Evolutionary conservation across 2,113 vertebrate genomes (phyloP), one percentile per base, ranked within the genome.

Genomic region (Melospiza georgiana): DNA sequence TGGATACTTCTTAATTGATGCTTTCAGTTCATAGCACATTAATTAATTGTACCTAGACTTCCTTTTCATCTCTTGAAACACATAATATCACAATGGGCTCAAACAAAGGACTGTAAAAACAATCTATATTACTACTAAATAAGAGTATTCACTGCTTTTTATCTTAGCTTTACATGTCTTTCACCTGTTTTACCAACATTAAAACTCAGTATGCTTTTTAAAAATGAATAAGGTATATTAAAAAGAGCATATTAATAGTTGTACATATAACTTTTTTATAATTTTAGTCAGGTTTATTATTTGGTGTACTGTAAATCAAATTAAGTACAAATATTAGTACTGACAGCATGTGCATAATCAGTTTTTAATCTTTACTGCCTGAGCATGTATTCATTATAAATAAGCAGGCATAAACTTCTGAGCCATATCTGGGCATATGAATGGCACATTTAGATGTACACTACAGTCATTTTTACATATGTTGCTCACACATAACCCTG

Each of bases 1-100:
- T 54, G 14, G 35, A 91, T 85, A 81, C 54, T 79, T 97, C 97
- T 95, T 98, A 98, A 98, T 96, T 98, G 97, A 96, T 98, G 96
- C 95, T 96, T 97, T 98, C 97, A 96, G 96, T 98, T 98, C 96
- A 90, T 67, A 93, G 94, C 97, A 23, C 48, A 48, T 48, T 48
- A 98, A 98, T 98, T 98, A 98, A 98, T 98, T 98, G 97, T 97
- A 98, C 95, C 95, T 82, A 93, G 95, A 95, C 55, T 96, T 94
- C 91, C 91, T 97, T 97, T 96, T 96, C 91, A 95, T 97, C 83
- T 96, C 68, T 91, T 84, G 71, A 95, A 97, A 95, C 76, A 82
- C 54, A 14, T 72, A 94, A 72, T 59, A 83, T 57, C 87, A 96
- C 95, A 96, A 76, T 62, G 52, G 66, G 46, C 72, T 91, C 28